A percentile compares a stretch with the other conserved stretches of the same genome.
These are phyloP conservation scores for Zygogramma bicolorata DNA, from an alignment of 2,888 invertebrate genomes.

Conservation along the genomic window DNA sequence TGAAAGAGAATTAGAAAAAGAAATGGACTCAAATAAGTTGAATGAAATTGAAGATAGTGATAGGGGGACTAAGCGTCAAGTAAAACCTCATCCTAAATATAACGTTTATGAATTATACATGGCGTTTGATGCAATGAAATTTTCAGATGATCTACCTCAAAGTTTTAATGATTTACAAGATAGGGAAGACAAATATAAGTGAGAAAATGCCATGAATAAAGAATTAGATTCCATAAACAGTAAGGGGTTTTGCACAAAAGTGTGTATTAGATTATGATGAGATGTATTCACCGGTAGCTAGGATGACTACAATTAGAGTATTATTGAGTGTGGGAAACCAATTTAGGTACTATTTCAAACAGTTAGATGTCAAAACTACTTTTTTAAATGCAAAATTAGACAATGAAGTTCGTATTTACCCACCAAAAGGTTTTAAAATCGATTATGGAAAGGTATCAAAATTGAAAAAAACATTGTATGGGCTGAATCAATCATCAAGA, in stretches of 20 bases:
- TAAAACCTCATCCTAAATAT: background rate
- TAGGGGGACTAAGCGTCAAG: background rate
- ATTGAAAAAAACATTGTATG: conserved; percentile 10
- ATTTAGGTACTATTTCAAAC: background rate
- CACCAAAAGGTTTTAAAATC: background rate
- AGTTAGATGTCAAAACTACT: background rate
- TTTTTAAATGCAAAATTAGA: background rate
- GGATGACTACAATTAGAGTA: background rate
- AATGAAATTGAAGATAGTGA: background rate
- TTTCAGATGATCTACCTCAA: background rate
- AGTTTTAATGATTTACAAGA: background rate
- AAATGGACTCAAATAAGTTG: background rate
- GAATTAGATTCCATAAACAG: background rate
- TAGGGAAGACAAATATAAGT: background rate
- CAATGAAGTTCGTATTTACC: background rate
- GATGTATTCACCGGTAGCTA: conserved; percentile 15
- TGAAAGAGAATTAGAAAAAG: background rate
- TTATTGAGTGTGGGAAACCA: conserved; percentile 2
- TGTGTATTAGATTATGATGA: conserved; percentile 4
- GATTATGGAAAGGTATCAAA: background rate
- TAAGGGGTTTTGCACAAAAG: background rate
- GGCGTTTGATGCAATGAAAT: background rate
- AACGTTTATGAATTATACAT: background rate
- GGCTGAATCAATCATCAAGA: conserved; percentile 11
- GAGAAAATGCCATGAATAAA: conserved; percentile 8